phyloP scores from a whole-genome alignment of 2,797 vertebrate species.

The Characodon lateralis region DNA sequence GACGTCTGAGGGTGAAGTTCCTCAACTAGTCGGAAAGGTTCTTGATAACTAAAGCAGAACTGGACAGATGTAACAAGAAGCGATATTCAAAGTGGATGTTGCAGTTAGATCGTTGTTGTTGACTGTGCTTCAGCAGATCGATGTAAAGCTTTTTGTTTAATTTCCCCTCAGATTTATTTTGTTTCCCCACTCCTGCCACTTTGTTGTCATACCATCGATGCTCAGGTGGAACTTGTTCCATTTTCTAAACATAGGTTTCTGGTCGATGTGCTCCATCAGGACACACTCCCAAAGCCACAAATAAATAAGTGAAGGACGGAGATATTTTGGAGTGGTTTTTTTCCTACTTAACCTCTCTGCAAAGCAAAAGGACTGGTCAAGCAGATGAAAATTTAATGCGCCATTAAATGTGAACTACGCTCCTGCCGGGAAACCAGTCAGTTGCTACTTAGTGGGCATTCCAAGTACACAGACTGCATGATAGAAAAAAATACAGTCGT shows the following conservation, averaged over 20 bases:
- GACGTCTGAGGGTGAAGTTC: background rate
- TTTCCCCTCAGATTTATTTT: conserved; percentile 26
- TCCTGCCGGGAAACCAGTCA: conserved; percentile 8
- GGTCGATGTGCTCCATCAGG: conserved; percentile 38
- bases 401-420: conserved; percentile 25
- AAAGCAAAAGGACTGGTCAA: conserved; percentile 40
- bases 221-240: conserved; percentile 21
- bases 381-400: conserved; percentile 43
- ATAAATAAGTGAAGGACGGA: conserved; percentile 34
- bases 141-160: conserved; percentile 57
- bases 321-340: conserved; percentile 26
- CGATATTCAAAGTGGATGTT: background rate
- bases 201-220: conserved; percentile 14
- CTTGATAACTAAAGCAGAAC: background rate
- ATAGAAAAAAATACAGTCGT: background rate
- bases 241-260: conserved; percentile 58
- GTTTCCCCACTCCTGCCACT: background rate
- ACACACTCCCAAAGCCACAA: conserved; percentile 22
- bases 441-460: background rate
- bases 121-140: conserved; percentile 66
- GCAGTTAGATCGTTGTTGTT: conserved; percentile 27
- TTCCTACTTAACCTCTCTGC: conserved; percentile 25
- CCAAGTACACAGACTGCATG: background rate
- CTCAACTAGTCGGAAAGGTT: background rate
- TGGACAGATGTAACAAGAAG: background rate